phyloP scores from a whole-genome alignment of 1,140 invertebrate genomes.

The Colletes latitarsis region DNA sequence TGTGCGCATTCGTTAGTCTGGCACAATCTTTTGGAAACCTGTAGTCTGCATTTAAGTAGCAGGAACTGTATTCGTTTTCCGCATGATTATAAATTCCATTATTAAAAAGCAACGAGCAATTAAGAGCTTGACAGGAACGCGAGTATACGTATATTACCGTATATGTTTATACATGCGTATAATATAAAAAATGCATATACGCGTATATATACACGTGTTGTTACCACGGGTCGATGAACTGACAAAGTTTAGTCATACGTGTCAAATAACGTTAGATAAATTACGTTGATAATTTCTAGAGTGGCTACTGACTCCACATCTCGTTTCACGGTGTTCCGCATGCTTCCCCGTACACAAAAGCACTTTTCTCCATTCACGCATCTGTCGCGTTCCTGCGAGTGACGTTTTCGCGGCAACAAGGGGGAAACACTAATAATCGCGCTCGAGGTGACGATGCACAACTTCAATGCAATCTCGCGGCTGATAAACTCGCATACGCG shows the following conservation, averaged over 20 bases:
- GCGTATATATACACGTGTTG: constrained; percentile 1
- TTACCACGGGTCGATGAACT: constrained; percentile 40
- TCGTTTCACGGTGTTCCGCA: constrained; percentile 27
- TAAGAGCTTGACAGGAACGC: background rate
- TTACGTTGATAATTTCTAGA: constrained; percentile 34
- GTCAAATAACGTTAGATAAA: constrained; percentile 37
- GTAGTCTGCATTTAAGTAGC: background rate
- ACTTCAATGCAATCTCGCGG: constrained; percentile 17
- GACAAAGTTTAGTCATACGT: constrained; percentile 41
- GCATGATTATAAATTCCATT: constrained; percentile 1
- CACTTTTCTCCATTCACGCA: constrained; percentile 49
- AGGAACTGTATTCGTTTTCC: background rate
- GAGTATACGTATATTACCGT: background rate
- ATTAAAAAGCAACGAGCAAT: constrained; percentile 6
- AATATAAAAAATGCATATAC: background rate
- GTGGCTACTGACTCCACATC: constrained; percentile 28
- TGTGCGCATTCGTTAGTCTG: background rate
- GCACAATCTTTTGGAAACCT: background rate
- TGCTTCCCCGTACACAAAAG: constrained; percentile 47
- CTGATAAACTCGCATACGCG: constrained; percentile 26
- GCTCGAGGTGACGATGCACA: constrained; percentile 21
- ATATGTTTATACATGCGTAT: background rate
- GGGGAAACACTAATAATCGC: background rate
- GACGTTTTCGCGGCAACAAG: constrained; percentile 33
- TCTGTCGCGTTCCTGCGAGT: constrained; percentile 18